Evolutionary conservation across 2,888 invertebrate species (phyloP), one percentile per base, ranked within the genome.

Genomic region (Biston stratarius): DNA sequence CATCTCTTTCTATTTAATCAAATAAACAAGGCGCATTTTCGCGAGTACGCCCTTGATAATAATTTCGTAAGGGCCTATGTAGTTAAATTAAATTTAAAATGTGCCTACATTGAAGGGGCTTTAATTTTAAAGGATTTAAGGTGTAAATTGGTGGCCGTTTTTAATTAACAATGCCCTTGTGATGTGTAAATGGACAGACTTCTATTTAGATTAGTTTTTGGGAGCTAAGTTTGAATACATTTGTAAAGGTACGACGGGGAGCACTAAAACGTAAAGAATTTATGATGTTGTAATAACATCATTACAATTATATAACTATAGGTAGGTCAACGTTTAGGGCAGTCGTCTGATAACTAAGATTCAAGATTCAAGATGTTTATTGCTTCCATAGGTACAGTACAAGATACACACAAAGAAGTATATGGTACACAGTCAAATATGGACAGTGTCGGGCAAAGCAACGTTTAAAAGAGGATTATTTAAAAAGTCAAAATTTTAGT

Each of bases 21-120:
- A 9, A 38, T 24, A 12, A 40, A 42, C 24, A 40, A 59, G 42
- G 42, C 47, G 49, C 59, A 49, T 49, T 59, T 59, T 59, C 59
- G 64, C 64, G 69, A 82, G 60, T 80, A 45, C 78, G 65, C 14
- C 77, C 74, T 80, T 78, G 80, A 76, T 78, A 78, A 80, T 83
- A 76, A 78, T 78, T 77, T 68, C 47, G 38, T 61, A 52, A 79
- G 77, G 80, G 80, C 72, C 56, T 49, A 52, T 60, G 57, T 53
- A 62, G 55, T 63, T 60, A 60, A 63, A 63, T 67, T 63, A 67
- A 60, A 59, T 59, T 67, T 59, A 55, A 51, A 59, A 64, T 52
- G 49, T 59, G 56, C 38, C 38, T 38, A 38, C 49, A 45, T 51
- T 57, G 61, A 53, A 12, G 34, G 44, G 45, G 61, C 53, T 45